Evolutionary conservation across 53 echinoderm and acorn worm genomes (phyloP), one percentile per base, ranked within the genome.

Genomic region (Glandiceps talaboti): DNA sequence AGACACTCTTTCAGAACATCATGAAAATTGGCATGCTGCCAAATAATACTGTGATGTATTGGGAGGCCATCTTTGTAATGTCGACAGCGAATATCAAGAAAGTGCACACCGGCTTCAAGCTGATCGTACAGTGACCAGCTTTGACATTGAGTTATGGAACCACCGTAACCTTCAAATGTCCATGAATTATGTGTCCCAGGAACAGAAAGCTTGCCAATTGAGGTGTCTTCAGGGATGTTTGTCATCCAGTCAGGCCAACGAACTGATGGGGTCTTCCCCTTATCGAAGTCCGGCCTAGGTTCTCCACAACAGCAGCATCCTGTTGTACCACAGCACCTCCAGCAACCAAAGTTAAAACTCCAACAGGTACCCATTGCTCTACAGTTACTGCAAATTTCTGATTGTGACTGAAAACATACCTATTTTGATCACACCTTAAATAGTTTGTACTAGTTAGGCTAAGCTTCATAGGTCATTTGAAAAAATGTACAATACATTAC

Each of bases 31-130:
- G 85, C 75, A 29, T 80, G 75, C 75, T 85, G 85, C 74, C 74
- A 80, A 27, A 85, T 75, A 75, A 25, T 28, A 27, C 33, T 64
- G 30, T 85, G 85, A 30, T 80, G 75, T 29, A 85, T 80, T 6
- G 80, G 80, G 25, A 85, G 80, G 1, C 78, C 75, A n/a, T 85
- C 30, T 29, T 85, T 75, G 80, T 75, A 33, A 33, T 85, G 85
- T 74, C 85, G 79, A 33, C 85, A 85, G 26, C 80, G 32, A 28
- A 85, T 80, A 75, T 85, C 85, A 76, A 85, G 79, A 30, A 85
- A 85, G 1, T 80, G 73, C 27, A 85, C 45, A 0, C 85, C 85
- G 14, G 85, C 80, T 27, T 33, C 30, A 6, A 75, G 75, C 75
- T 85, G 85, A 30, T 26, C 74, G 14, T 74, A 27, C 31, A 85